phyloP scores from a whole-genome alignment of 2,797 vertebrate genomes.

The Melanotaenia pygmaea region DNA sequence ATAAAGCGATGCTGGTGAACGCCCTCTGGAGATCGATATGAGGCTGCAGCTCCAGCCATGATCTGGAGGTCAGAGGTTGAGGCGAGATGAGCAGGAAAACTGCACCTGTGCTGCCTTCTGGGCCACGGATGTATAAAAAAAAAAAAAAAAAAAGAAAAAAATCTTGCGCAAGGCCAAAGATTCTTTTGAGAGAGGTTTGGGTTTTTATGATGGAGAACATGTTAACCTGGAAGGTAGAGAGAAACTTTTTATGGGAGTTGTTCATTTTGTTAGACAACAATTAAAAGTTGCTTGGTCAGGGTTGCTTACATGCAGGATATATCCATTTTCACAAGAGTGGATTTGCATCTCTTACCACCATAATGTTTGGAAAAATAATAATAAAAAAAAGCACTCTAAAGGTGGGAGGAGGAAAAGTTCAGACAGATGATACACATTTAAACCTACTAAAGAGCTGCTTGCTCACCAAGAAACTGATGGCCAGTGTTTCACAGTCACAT shows the following conservation, averaged over 20 bases:
- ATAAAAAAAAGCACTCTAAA: conserved; percentile 30
- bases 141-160: not conserved
- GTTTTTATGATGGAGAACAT: conserved; percentile 26
- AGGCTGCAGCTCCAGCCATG: conserved; percentile 48
- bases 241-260: conserved; percentile 32
- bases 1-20: conserved; percentile 33
- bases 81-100: conserved; percentile 44
- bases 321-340: conserved; percentile 35
- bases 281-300: conserved; percentile 28
- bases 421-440: conserved; percentile 39
- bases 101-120: conserved; percentile 31
- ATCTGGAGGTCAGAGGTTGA: conserved; percentile 46
- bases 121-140: conserved; percentile 8
- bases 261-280: conserved; percentile 44
- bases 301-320: conserved; percentile 45
- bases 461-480: conserved; percentile 62
- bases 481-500: conserved; percentile 44
- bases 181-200: conserved; percentile 37
- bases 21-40: conserved; percentile 33
- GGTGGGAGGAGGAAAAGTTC: conserved; percentile 17
- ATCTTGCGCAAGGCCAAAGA: conserved; percentile 63
- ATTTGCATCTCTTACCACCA: conserved; percentile 42
- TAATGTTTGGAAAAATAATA: conserved; percentile 40
- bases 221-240: conserved; percentile 26
- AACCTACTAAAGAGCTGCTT: conserved; percentile 53